Evolutionary conservation across 2,113 vertebrate genomes (phyloP), one percentile per base, ranked within the genome.

Genomic region (Zingel zingel): DNA sequence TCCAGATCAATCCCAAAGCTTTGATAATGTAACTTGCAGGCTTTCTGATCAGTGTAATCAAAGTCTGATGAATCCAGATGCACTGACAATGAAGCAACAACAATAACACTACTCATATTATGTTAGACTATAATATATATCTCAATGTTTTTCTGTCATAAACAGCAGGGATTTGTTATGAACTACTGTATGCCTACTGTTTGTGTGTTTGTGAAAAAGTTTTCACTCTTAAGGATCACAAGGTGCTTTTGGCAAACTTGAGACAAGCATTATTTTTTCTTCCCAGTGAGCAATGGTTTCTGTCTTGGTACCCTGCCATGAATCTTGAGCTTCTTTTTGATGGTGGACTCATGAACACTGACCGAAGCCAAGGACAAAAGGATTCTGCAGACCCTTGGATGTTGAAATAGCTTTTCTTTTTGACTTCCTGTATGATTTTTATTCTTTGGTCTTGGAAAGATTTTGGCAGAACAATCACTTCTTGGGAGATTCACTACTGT

Each of bases 401-500:
- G 65, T 58, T 87, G 71, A 30, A 88, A 82, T 14, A 11, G 27
- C 10, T 5, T 14, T 61, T 77, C 25, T 79, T 74, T 74, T 59
- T 78, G 48, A 82, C 54, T 71, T 85, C 58, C 56, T 80, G 62
- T 36, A 9, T 64, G 64, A 83, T 80, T 88, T 86, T 84, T 30
- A 54, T 61, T 13, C 70, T 76, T 69, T 59, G 61, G 61, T 62
- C 72, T 73, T 51, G 39, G 53, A 77, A 69, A 76, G 33, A 54
- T 77, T 88, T 92, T 91, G n/a, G 84, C 91, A 84, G 79, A 21
- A 14, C 1, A 5, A 70, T 45, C 12, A 59, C 68, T 72, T 67
- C 57, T 82, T 88, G 85, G 82, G 85, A 84, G 85, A 87, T 86
- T 84, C 85, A 78, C 51, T 45, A 25, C 25, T 64, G 62, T 89